These are phyloP conservation scores for Tenthredo notha DNA, from an alignment of 2,888 invertebrate species.

Conservation along the genomic window DNA sequence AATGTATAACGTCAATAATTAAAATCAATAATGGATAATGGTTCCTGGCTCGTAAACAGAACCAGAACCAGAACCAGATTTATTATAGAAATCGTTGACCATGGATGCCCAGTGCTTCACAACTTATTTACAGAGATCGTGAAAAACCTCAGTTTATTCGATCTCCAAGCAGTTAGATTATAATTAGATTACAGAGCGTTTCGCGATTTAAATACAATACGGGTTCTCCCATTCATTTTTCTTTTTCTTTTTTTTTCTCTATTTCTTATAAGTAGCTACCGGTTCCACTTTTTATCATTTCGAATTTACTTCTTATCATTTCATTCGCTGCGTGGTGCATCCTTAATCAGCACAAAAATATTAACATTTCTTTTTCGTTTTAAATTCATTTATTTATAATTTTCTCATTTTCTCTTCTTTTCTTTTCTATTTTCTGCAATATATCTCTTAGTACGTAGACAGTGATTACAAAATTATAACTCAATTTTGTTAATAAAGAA, in stretches of 20 bases:
- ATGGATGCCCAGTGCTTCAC: constrained; percentile 75
- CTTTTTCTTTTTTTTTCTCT: not conserved
- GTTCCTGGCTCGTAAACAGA: constrained; percentile 37
- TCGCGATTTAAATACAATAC: constrained; percentile 61
- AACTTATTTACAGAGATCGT: constrained; percentile 66
- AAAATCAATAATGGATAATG: constrained; percentile 3
- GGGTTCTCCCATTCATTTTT: constrained; percentile 50
- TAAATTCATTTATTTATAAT: constrained; percentile 54
- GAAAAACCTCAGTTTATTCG: constrained; percentile 67
- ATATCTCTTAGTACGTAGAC: constrained; percentile 49
- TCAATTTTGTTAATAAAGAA: not conserved
- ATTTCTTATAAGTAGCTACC: constrained; percentile 26
- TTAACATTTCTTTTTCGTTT: not conserved
- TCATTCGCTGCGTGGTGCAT: not conserved
- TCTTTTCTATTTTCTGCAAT: constrained; percentile 44
- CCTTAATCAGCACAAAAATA: constrained; percentile 17
- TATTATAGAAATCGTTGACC: constrained; percentile 62
- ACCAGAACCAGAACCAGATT: constrained; percentile 36
- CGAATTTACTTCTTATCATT: not conserved
- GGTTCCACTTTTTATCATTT: not conserved
- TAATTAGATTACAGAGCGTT: constrained; percentile 69
- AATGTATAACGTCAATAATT: not conserved
- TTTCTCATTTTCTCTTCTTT: constrained; percentile 50
- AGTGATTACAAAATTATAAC: constrained; percentile 9
- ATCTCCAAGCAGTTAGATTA: constrained; percentile 71